These are phyloP conservation scores for Alcis repandata DNA, from an alignment of 2,888 invertebrate genomes.

Conservation along the genomic window DNA sequence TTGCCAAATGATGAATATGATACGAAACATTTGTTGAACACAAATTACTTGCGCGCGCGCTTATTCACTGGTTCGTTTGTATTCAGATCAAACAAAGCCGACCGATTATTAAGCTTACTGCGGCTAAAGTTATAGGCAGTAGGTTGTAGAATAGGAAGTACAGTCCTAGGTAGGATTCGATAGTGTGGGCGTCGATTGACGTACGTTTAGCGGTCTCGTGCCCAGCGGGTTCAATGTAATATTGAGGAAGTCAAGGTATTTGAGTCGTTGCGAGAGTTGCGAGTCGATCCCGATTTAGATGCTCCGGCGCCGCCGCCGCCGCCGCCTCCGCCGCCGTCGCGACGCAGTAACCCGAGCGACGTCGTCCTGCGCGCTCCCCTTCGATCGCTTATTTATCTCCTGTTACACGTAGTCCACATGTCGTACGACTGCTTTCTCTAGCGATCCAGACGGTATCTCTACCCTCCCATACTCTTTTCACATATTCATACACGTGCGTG, in stretches of 20 bases:
- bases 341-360: constrained; percentile 84
- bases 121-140: constrained; percentile 35
- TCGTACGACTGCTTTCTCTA: constrained; percentile 62
- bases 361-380: constrained; percentile 80
- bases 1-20: not conserved
- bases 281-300: constrained; percentile 86
- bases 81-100: constrained; percentile 31
- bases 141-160: constrained; percentile 54
- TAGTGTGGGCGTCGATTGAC: constrained; percentile 82
- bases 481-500: constrained; percentile 47
- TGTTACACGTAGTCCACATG: constrained; percentile 56
- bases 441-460: constrained; percentile 37
- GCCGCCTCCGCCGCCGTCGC: constrained; percentile 79
- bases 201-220: constrained; percentile 81
- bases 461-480: constrained; percentile 30
- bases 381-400: constrained; percentile 63
- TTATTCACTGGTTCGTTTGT: constrained; percentile 8
- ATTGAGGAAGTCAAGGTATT: constrained; percentile 87
- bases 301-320: constrained; percentile 84
- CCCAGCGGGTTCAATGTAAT: constrained; percentile 85
- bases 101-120: constrained; percentile 39
- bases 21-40: not conserved
- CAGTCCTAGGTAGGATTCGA: constrained; percentile 58
- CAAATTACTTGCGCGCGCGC: constrained; percentile 14
- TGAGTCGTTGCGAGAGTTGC: constrained; percentile 84